Base-by-base conservation (phyloP, 2,113 vertebrate species). In the Desmodus rotundus region DNA sequence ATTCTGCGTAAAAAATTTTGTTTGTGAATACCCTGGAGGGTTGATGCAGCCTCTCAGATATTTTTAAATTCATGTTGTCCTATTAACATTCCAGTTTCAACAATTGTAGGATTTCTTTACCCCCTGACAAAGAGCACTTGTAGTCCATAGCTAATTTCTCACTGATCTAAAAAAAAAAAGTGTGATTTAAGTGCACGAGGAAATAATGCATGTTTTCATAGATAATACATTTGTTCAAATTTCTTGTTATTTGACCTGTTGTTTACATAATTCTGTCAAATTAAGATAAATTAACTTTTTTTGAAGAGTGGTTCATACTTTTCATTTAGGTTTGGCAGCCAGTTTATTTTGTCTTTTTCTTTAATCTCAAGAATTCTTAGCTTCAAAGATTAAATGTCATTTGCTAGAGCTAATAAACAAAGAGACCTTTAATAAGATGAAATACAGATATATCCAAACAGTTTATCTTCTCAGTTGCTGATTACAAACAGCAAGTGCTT, bases 271-370 rank as follows among this genome's bases (percentile, higher is more conserved):
- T 92, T 87, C 61, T 85, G 3, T 76, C 38, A 78, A 3, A 41
- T 96, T 90, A 77, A 89, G 24, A 70, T 16, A 93, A 77, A 90
- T 83, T 78, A 95, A 72, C 38, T 89, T 89, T 76, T 36, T 96
- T 86, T 95, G 96, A 93, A 80, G 68, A 96, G 41, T 93, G 38
- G 74, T 38, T 52, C 74, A 89, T 80, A 91, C 38, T 90, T 90
- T 93, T 74, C 16, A 56, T 88, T 97, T 72, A 76, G 82, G 1
- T 95, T 65, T 96, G 0, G 91, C 87, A 76, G 33, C 33, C 89
- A 52, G 33, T 2, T 22, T 94, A 94, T 91, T 96, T 93, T 74
- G 28, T 76, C 95, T 96, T 98, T 96, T 97, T 84, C 73, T 83
- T 93, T 89, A 89, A 92, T 56, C 31, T 93, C 96, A 93, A 72